Conservation (phyloP, 2,888 invertebrate genomes). For the Macropis europaea region DNA sequence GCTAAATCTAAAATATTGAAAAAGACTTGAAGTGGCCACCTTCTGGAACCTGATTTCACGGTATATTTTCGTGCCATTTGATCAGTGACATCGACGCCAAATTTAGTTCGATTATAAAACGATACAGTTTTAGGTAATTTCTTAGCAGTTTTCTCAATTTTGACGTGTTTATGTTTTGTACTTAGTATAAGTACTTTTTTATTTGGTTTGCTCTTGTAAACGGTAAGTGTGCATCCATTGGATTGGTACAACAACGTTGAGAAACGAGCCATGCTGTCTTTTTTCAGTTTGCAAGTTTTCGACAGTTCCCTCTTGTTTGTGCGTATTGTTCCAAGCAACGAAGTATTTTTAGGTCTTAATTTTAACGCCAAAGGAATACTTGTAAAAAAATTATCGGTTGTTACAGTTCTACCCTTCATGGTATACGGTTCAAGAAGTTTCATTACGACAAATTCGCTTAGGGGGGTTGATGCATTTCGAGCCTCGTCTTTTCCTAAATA, state of each 20-base stretch:
- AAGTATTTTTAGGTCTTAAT: conserved; percentile 51
- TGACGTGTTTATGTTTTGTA: conserved; percentile 53
- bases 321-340: conserved; percentile 52
- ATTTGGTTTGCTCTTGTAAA: conserved; percentile 61
- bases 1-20: conserved; percentile 2
- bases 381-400: conserved; percentile 59
- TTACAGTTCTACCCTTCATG: conserved; percentile 50
- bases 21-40: background rate
- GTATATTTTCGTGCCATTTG: conserved; percentile 13
- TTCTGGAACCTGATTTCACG: background rate
- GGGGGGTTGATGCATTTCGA: conserved; percentile 14
- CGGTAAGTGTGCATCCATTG: conserved; percentile 46
- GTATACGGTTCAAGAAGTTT: conserved; percentile 36
- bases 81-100: background rate
- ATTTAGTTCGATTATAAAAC: background rate
- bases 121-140: conserved; percentile 44
- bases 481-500: conserved; percentile 53
- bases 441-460: conserved; percentile 28
- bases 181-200: conserved; percentile 54
- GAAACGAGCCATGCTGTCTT: conserved; percentile 48
- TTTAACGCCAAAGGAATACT: conserved; percentile 46
- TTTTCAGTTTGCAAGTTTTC: conserved; percentile 51
- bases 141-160: conserved; percentile 35
- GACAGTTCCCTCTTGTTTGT: conserved; percentile 51
- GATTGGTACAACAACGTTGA: conserved; percentile 38